phyloP scores from a whole-genome alignment of 2,113 vertebrate species.

The Pithys albifrons region DNA sequence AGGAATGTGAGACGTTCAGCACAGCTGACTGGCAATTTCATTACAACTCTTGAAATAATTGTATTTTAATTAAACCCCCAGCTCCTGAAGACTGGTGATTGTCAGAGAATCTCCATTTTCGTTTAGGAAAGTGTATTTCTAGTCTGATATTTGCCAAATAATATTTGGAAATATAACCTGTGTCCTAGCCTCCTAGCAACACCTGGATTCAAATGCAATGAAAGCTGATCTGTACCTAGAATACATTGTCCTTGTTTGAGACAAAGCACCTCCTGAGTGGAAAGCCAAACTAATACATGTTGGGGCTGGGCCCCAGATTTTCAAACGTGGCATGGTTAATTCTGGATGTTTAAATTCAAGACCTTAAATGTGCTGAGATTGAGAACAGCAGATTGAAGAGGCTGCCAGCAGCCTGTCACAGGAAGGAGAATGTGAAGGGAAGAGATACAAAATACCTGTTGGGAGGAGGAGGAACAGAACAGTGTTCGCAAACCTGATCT shows the following conservation, averaged over 20 bases:
- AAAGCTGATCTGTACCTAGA: neutral
- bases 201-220: neutral
- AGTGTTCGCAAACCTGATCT: accelerated
- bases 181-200: neutral
- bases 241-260: neutral
- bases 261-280: neutral
- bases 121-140: conserved; percentile 7
- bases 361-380: neutral
- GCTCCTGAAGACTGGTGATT: neutral
- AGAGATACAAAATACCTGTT: neutral
- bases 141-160: neutral
- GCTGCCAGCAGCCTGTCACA: neutral
- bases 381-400: neutral
- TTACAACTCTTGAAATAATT: neutral
- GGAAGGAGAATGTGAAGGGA: neutral
- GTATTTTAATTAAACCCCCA: conserved; percentile 28
- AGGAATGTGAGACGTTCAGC: neutral
- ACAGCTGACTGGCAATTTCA: neutral
- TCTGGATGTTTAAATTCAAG: neutral
- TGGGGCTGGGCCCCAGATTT: neutral
- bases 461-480: neutral
- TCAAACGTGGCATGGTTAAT: neutral
- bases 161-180: neutral
- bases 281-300: neutral
- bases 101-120: neutral